phyloP scores from a whole-genome alignment of 2,888 invertebrate genomes.

The Stenurella melanura region DNA sequence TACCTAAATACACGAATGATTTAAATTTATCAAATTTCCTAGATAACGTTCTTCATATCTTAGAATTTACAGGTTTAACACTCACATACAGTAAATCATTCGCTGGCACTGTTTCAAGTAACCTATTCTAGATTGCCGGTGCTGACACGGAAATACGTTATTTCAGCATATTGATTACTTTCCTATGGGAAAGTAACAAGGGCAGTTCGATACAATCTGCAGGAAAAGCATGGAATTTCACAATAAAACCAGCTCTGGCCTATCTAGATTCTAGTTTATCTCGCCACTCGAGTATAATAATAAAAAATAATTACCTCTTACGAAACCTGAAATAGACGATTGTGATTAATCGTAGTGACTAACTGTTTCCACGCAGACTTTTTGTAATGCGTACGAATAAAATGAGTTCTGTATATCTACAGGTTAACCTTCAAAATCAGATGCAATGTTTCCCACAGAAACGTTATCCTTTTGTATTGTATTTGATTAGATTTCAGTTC shows the following conservation, averaged over 20 bases:
- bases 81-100: too few species aligned
- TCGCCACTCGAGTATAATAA: background rate
- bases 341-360: conserved; percentile 14
- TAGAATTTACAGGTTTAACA: too few species aligned
- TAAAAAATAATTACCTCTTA: background rate
- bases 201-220: background rate
- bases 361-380: conserved; percentile 20
- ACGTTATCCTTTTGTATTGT: background rate
- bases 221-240: background rate
- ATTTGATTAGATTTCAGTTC: background rate
- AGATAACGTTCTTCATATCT: too few species aligned
- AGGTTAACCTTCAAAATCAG: conserved; percentile 8
- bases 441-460: background rate
- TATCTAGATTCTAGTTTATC: background rate
- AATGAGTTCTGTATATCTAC: background rate
- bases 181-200: background rate
- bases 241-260: background rate
- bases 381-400: background rate
- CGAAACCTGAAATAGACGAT: conserved; percentile 1
- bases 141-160: background rate
- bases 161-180: background rate
- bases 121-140: too few species aligned
- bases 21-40: too few species aligned
- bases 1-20: too few species aligned
- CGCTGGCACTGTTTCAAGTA: too few species aligned